Evolutionary conservation across 2,888 invertebrate genomes (phyloP), one percentile per base, ranked within the genome.

Genomic region (Drosophila nr. perissopoda): DNA sequence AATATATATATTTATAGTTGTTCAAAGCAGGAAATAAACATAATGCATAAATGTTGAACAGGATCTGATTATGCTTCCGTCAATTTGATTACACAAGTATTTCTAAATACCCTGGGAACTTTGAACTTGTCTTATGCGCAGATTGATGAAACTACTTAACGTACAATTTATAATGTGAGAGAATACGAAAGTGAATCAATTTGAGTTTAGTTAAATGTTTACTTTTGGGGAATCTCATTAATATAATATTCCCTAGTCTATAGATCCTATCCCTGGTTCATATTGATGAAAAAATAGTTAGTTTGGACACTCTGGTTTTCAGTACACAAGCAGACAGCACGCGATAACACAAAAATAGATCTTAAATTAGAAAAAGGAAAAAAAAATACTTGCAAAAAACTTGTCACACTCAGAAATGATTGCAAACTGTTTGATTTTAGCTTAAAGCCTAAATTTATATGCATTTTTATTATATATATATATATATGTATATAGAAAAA

Each of bases 111-210:
- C 29, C 16, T 25, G 49, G 49, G 70, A 58, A 60, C 59, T 76
- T 49, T 63, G 8, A 56, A 59, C 53, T 65, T 77, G 74, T 74
- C 73, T 74, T 56, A 63, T 56, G 6, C 64, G 49, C 53, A 42
- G 16, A 11, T 66, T 38, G 53, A 68, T 54, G 27, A 69, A 49
- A 54, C 67, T 56, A 67, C 68, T 69, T 56, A 70, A 31, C 2
- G 5, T 46, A 57, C 46, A 42, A 57, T 11, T 42, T 38, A 33
- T 25, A 61, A 49, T 16, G 31, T 58, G 49, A 29, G 51, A 31
- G 57, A 46, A 51, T n/a, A 54, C 46, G n/a, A 31, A 48, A 42
- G 25, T 25, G 16, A 31, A 46, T 13, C 40, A 11, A 25, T 42
- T 56, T 33, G 33, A 25, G 25, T 59, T 51, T 18, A 34, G 27